These are phyloP conservation scores for Nomada goodeniana DNA, from an alignment of 2,888 invertebrate species.

Conservation along the genomic window DNA sequence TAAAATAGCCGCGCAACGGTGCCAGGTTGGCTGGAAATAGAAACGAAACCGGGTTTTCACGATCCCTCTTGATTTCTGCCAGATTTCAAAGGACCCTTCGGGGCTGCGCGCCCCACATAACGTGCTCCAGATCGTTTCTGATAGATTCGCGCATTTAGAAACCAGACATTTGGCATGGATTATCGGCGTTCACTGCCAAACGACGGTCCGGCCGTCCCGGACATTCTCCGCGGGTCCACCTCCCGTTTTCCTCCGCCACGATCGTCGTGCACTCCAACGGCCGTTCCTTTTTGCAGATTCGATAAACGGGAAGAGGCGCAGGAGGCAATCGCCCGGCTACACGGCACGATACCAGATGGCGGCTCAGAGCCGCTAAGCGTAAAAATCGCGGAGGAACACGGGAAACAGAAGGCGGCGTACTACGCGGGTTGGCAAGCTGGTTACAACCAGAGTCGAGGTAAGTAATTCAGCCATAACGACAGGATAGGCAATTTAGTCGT, in stretches of 20 bases:
- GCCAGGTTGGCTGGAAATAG: constrained; percentile 51
- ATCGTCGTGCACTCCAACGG: no score
- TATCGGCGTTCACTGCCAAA: background rate
- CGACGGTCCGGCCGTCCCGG: no score
- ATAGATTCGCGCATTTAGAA: constrained; percentile 11
- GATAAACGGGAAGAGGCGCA: constrained; percentile 96
- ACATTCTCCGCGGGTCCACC: background rate
- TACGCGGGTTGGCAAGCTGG: constrained; percentile 90
- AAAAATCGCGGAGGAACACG: constrained; percentile 94
- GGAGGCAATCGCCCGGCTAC: constrained; percentile 93
- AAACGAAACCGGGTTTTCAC: constrained; percentile 37
- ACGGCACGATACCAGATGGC: constrained; percentile 94
- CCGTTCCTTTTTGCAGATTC: constrained; percentile 86
- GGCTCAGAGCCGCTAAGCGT: constrained; percentile 93
- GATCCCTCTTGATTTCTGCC: constrained; percentile 54
- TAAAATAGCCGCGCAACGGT: constrained; percentile 60
- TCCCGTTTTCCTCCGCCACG: background rate
- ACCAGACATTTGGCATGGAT: constrained; percentile 16
- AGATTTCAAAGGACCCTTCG: constrained; percentile 29
- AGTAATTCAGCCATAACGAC: constrained; percentile 68
- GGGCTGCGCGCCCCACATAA: background rate
- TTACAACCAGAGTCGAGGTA: constrained; percentile 87
- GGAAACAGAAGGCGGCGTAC: constrained; percentile 92
- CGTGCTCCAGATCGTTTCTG: constrained; percentile 16
- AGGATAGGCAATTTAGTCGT: constrained; percentile 33